Base-by-base conservation (phyloP, 2,888 invertebrate species). In the Lasioglossum oenotherae region DNA sequence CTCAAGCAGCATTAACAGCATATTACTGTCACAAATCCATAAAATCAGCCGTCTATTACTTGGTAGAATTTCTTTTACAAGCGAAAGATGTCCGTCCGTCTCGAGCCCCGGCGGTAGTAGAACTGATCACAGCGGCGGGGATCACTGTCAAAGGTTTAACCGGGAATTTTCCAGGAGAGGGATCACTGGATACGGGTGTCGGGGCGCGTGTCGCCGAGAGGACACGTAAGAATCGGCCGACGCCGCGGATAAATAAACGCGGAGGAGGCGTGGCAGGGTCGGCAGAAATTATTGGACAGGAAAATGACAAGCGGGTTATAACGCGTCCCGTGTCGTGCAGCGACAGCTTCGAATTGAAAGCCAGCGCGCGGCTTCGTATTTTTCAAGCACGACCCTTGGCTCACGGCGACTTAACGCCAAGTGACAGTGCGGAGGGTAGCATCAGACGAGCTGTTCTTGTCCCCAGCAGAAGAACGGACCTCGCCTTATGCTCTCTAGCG, bases 251-350 rank as follows among this genome's bases (percentile, higher is more conserved):
- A 81, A 81, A 81, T 83, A 81, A 81, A 67, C 10, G 74, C 16
- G 41, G 10, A 57, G 4, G 41, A 38, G 46, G 23, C 31, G 64
- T 16, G 46, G 27, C 19, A 31, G 16, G 53, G 46, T 38, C 31
- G 38, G 31, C 69, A 23, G n/a, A 27, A 74, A 84, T 84, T 78
- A 82, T 84, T 82, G 69, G 84, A 84, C 77, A 71, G 57, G 46
- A 44, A 35, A 84, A 57, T 73, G 84, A 80, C 80, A 49, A 44
- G 74, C 16, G 19, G 23, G 74, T 16, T 71, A 60, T 69, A 79
- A 73, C 67, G 46, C 75, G 46, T 85, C 75, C 12, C 73, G 76
- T 74, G 46, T 38, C 67, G 31, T 8, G 67, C 16, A 14, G 49
- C 64, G 82, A 81, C 77, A 74, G 69, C n/a, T 53, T 74, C 77